Evolutionary conservation across 2,888 invertebrate species (phyloP).

Genomic region (Malachius bipustulatus): DNA sequence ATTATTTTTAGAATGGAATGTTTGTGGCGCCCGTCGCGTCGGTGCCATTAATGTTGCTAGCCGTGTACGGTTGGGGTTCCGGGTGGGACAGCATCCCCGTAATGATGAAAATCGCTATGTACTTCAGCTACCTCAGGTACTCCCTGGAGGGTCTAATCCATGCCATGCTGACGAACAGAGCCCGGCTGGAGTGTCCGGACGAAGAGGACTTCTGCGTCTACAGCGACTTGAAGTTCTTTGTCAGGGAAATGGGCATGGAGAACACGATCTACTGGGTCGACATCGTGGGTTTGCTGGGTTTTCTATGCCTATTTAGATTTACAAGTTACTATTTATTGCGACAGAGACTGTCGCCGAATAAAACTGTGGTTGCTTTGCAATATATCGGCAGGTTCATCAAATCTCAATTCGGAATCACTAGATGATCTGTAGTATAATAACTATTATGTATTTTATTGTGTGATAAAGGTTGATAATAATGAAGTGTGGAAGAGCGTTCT

Average conservation of each 20-base stretch:
- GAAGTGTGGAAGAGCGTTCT: too few species aligned
- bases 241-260: conserved; percentile 64
- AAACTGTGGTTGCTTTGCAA: conserved; percentile 58
- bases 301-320: conserved; percentile 51
- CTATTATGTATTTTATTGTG: too few species aligned
- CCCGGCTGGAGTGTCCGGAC: conserved; percentile 60
- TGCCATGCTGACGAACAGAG: conserved; percentile 65
- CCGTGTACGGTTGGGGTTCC: conserved; percentile 78
- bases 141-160: conserved; percentile 59
- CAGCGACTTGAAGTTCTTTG: conserved; percentile 58
- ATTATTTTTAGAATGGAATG: conserved; percentile 63
- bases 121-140: conserved; percentile 67
- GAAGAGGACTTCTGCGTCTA: conserved; percentile 64
- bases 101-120: conserved; percentile 68
- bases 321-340: conserved; percentile 60
- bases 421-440: too few species aligned
- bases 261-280: conserved; percentile 57
- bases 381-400: conserved; percentile 60
- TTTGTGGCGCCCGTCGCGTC: conserved; percentile 80
- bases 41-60: conserved; percentile 79
- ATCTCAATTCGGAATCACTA: too few species aligned
- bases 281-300: conserved; percentile 47
- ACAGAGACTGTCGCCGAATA: conserved; percentile 57
- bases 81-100: conserved; percentile 52
- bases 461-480: too few species aligned